Evolutionary conservation across 1,140 invertebrate species (phyloP).

Genomic region (Protaetia brevitarsis): DNA sequence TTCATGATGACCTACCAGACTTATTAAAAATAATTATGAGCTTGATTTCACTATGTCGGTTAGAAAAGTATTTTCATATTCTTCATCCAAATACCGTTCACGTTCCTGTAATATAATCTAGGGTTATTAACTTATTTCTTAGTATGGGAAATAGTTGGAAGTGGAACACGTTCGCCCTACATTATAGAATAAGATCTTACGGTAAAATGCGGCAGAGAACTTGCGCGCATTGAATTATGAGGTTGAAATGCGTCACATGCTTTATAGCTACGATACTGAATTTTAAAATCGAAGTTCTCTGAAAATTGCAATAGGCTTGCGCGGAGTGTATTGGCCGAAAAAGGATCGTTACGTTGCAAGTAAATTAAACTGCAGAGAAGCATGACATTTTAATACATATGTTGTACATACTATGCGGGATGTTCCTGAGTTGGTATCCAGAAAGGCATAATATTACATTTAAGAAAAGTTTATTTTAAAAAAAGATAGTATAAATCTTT

Average conservation of each 20-base stretch:
- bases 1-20: no score
- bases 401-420: no score
- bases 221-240: background rate
- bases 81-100: no score
- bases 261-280: background rate
- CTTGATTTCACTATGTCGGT: background rate
- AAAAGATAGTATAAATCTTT: no score
- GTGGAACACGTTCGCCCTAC: background rate
- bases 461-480: no score
- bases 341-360: background rate
- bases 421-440: no score
- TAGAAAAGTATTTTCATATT: no score
- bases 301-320: background rate
- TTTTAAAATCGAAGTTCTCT: background rate
- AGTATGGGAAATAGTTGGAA: background rate
- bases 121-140: no score
- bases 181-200: background rate
- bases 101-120: no score
- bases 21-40: no score
- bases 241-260: background rate
- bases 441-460: no score
- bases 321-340: background rate
- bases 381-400: no score
- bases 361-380: background rate
- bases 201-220: background rate